Base-by-base conservation (phyloP, 1,140 invertebrate species). In the Aphis craccivora region DNA sequence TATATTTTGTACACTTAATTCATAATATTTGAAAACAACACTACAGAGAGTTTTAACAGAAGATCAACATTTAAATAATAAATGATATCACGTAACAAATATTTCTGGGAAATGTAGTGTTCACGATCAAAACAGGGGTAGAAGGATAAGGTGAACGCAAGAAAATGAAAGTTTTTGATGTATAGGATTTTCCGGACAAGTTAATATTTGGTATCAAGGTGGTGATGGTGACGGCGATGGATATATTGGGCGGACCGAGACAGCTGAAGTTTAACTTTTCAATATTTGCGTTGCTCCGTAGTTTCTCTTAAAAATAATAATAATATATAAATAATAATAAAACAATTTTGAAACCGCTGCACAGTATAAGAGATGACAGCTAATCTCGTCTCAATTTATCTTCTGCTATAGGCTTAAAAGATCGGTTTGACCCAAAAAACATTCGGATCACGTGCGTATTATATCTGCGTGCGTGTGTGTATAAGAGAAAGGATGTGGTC, bases 361-460 rank as follows among this genome's bases (percentile, higher is more conserved):
- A 51, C 22, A 90, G 51, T 89, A 84, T 51, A 51, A 83, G 45
- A 93, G 35, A 84, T 40, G 91, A 83, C 91, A 55, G 91, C 55
- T 93, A 93, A 93, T 93, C 81, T 55, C 91, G 76, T 93, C 91
- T 86, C 91, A 30, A 93, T 93, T 93, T 93, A 93, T 93, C 91
- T 93, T 93, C n/a, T 53, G 81, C 30, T 22, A 37, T 25, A 55
- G 91, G 81, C 45, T 86, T 81, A 93, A 51, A 55, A 92, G 76
- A 92, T 92, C 91, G 76, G 91, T 84, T 84, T 55, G 91, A 93
- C 35, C 91, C 81, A 25, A 93, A 86, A 93, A 92, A 84, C 91
- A 84, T 86, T 86, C 81, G 48, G 35, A 93, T 92, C 91, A 84
- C 81, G 81, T 53, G 91, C 91, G 35, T 40, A 20, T 83, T 84